Conservation (phyloP, 2,888 invertebrate genomes). For the Andrena trimmerana region DNA sequence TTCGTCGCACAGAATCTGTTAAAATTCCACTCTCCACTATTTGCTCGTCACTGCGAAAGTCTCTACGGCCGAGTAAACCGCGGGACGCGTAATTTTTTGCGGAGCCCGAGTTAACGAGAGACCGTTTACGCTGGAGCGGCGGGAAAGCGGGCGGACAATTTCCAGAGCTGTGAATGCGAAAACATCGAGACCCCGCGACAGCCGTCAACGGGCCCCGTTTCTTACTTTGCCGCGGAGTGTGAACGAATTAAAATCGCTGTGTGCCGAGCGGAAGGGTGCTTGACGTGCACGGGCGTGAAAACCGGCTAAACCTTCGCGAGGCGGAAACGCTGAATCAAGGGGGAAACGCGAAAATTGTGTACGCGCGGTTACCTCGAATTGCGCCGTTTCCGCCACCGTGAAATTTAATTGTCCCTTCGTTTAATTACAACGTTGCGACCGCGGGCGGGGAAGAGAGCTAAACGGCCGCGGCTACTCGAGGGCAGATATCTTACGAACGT, state of each 20-base stretch:
- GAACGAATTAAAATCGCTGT: constrained; percentile 30
- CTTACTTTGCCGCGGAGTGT: neutral
- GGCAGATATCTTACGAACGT: neutral
- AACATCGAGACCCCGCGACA: neutral
- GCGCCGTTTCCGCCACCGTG: neutral
- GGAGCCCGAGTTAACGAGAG: neutral
- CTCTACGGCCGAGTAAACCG: neutral
- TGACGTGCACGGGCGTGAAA: constrained; percentile 24
- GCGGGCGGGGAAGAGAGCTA: neutral
- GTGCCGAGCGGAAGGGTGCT: constrained; percentile 26
- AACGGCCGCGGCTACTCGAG: neutral
- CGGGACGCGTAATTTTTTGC: neutral
- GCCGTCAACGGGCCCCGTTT: neutral
- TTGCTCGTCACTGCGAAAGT: neutral
- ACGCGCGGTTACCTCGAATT: neutral
- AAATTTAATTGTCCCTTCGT: neutral
- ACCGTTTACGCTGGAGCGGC: neutral
- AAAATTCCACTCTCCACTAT: neutral
- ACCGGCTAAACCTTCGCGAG: constrained; percentile 3
- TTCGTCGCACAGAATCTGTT: neutral
- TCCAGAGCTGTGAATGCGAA: constrained; percentile 14
- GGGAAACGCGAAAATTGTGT: constrained; percentile 1
- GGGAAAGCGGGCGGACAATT: neutral
- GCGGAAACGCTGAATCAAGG: neutral
- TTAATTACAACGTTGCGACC: neutral